phyloP scores from a whole-genome alignment of 1,140 invertebrate genomes.

The Drosophila busckii region DNA sequence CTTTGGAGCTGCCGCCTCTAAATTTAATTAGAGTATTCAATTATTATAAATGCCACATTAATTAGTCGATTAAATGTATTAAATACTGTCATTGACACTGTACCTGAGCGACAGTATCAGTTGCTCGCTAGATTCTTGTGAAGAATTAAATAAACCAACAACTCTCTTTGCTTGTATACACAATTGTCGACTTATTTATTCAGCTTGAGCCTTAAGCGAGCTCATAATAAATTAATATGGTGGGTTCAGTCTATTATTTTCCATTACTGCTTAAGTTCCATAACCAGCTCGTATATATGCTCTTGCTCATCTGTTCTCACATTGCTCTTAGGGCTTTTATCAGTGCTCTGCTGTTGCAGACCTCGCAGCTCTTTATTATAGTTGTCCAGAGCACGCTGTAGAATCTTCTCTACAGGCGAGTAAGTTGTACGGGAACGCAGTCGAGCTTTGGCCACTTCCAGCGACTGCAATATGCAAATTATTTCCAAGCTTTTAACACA shows the following conservation, averaged over 20 bases:
- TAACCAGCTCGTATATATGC: conserved; percentile 50
- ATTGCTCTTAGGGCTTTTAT: neutral
- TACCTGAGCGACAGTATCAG: too few relatives aligned
- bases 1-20: conserved; percentile 26
- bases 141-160: conserved; percentile 45
- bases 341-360: too few relatives aligned
- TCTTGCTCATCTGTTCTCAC: conserved; percentile 22
- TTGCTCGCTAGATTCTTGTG: conserved; percentile 32
- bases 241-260: too few relatives aligned
- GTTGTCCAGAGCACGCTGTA: conserved; percentile 60
- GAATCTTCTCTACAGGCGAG: conserved; percentile 68
- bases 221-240: too few relatives aligned
- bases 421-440: conserved; percentile 69
- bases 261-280: too few relatives aligned
- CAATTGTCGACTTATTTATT: conserved; percentile 49
- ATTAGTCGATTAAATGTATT: too few relatives aligned
- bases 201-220: conserved; percentile 51
- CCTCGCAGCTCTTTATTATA: conserved; percentile 55
- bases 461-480: conserved; percentile 31
- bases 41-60: too few relatives aligned
- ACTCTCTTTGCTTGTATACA: conserved; percentile 46
- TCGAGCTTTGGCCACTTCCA: conserved; percentile 74
- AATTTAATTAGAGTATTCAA: too few relatives aligned
- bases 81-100: too few relatives aligned
- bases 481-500: neutral